phyloP scores from a whole-genome alignment of 2,113 vertebrate species.

The Oplegnathus fasciatus region DNA sequence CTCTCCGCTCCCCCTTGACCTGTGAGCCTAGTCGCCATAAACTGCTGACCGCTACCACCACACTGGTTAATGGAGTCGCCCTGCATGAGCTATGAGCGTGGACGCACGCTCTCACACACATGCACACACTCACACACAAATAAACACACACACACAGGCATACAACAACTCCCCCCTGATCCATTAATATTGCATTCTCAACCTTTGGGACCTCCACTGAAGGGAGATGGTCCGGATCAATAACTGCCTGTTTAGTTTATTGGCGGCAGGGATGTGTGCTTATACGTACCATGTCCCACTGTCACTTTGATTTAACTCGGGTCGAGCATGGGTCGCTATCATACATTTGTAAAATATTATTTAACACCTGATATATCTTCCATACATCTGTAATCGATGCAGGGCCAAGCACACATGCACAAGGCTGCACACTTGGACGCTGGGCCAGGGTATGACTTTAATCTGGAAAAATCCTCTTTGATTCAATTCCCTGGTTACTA shows the following conservation, averaged over 20 bases:
- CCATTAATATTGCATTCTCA: constrained; percentile 81
- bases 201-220: constrained; percentile 64
- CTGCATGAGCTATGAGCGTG: constrained; percentile 37
- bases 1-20: constrained; percentile 73
- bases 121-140: constrained; percentile 33
- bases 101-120: constrained; percentile 36
- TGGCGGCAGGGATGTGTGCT: constrained; percentile 69
- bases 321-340: constrained; percentile 71
- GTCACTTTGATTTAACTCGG: constrained; percentile 82
- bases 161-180: constrained; percentile 48
- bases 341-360: constrained; percentile 81
- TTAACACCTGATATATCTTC: constrained; percentile 78
- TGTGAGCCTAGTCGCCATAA: constrained; percentile 77
- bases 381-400: constrained; percentile 67
- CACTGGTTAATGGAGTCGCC: constrained; percentile 68
- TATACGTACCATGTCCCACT: constrained; percentile 66
- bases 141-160: constrained; percentile 42
- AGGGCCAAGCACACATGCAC: constrained; percentile 51
- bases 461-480: constrained; percentile 23
- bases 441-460: constrained; percentile 22
- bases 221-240: constrained; percentile 80
- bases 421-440: not conserved
- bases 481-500: not conserved
- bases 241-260: constrained; percentile 87
- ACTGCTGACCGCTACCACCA: constrained; percentile 71